Conservation (phyloP, 2,113 vertebrate species). For the Ictidomys tridecemlineatus region DNA sequence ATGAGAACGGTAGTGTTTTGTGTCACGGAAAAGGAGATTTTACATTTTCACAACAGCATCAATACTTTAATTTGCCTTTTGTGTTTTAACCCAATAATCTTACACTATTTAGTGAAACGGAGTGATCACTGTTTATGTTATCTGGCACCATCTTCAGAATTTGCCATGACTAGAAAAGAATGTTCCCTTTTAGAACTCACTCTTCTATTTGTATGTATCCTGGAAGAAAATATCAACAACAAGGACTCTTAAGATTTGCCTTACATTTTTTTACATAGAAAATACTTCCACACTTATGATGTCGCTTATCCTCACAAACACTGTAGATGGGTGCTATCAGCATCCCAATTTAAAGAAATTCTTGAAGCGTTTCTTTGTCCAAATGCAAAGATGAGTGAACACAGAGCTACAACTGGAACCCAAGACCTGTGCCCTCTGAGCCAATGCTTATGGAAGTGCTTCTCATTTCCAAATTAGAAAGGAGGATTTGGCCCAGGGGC, state of each 20-base stretch:
- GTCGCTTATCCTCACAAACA: background rate
- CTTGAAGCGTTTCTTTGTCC: background rate
- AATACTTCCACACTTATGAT: background rate
- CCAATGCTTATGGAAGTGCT: background rate
- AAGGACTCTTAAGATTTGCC: background rate
- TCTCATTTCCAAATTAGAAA: background rate
- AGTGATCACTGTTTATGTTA: background rate
- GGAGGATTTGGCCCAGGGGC: background rate
- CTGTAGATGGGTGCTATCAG: background rate
- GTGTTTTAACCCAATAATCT: background rate
- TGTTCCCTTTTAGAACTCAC: background rate
- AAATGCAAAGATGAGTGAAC: rapidly evolving
- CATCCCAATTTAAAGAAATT: background rate
- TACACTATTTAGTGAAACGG: background rate
- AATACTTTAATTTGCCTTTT: background rate
- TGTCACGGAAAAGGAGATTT: background rate
- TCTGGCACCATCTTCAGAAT: background rate
- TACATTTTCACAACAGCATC: background rate
- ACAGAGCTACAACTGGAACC: background rate
- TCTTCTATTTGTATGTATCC: too few species aligned
- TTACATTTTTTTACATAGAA: background rate
- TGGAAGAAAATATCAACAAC: background rate
- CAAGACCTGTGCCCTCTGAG: background rate
- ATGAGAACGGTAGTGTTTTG: background rate
- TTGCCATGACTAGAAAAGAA: background rate